Base-by-base conservation (phyloP, 2,888 invertebrate genomes). In the Drosophila pseudotalamancana region DNA sequence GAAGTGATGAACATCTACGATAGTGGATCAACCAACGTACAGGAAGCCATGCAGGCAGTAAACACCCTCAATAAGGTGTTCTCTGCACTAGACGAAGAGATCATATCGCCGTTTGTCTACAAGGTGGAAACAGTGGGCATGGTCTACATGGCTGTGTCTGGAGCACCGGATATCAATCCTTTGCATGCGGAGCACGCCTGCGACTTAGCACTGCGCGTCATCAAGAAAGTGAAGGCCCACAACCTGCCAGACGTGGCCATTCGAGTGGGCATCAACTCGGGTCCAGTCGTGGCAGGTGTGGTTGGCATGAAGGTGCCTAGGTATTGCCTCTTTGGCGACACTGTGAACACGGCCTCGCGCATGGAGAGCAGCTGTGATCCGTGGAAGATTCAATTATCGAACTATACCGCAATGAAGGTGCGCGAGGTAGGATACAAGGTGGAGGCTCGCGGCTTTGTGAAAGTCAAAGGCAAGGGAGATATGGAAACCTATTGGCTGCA, bases 61-160 rank as follows among this genome's bases (percentile, higher is more conserved):
- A 94, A 94, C 6, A 95, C 95, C 31, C 95, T 98, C 93, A 98
- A 98, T 89, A 95, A 95, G 1, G 95, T 97, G 0, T 97, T 96
- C 92, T 95, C 96, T 0, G 94, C 95, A 72, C 96, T 97, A 77
- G 98, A 98, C 90, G 93, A 95, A 18, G 93, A 97, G 42, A 95
- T 97, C 86, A 97, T 97, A 84, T 93, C 95, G 32, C 96, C 96
- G 76, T 93, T 96, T 57, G 97, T 97, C 1, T 98, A 97, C 89
- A 98, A 98, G 94, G 97, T 98, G 60, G 98, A 98, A 92, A 98
- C 98, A 0, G 96, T 98, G 0, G 98, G 97, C 11, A 95, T 95
- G 90, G 94, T 94, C 45, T 98, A 98, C 90, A 97, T 98, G 97
- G 94, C 96, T 27, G 97, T 97, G 4, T 96, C 97, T 39, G 98